Conservation (phyloP, 1,140 invertebrate genomes). For the Drosophila varians region DNA sequence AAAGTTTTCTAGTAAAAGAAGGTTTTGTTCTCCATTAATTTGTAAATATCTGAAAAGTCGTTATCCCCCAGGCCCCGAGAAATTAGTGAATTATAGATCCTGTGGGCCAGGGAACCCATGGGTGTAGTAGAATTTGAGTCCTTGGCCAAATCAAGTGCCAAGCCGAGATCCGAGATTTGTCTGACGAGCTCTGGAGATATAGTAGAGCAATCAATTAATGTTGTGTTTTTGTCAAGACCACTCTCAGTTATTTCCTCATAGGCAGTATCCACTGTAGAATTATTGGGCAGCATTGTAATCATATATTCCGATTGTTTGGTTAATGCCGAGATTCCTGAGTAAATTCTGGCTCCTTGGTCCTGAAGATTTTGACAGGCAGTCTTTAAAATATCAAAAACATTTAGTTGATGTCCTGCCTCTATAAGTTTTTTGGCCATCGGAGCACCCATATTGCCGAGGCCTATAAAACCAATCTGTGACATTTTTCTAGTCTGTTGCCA, state of each 20-base stretch:
- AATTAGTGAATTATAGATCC: slow-evolving; percentile 92
- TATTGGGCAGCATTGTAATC: slow-evolving; percentile 98
- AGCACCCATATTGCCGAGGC: slow-evolving; percentile 97
- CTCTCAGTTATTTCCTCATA: slow-evolving; percentile 84
- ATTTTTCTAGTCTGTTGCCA: not conserved
- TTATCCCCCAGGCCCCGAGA: slow-evolving; percentile 90
- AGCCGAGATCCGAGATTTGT: slow-evolving; percentile 93
- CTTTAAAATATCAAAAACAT: slow-evolving; percentile 93
- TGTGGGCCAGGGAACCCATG: slow-evolving; percentile 93
- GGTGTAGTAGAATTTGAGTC: slow-evolving; percentile 89
- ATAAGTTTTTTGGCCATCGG: slow-evolving; percentile 97
- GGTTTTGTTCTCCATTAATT: slow-evolving; percentile 88
- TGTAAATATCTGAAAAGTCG: slow-evolving; percentile 96
- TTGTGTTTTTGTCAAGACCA: slow-evolving; percentile 79
- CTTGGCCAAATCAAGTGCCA: slow-evolving; percentile 93
- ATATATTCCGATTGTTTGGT: slow-evolving; percentile 90
- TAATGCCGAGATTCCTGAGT: slow-evolving; percentile 89
- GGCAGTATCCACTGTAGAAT: slow-evolving; percentile 88
- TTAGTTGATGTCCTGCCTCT: slow-evolving; percentile 92
- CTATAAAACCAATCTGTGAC: slow-evolving; percentile 90
- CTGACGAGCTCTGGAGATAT: slow-evolving; percentile 94
- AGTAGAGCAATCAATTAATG: slow-evolving; percentile 97
- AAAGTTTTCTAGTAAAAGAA: slow-evolving; percentile 12
- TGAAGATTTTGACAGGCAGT: slow-evolving; percentile 87
- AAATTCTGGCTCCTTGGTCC: slow-evolving; percentile 89